Conservation (phyloP, 2,888 invertebrate species). For the Amiota mariae region DNA sequence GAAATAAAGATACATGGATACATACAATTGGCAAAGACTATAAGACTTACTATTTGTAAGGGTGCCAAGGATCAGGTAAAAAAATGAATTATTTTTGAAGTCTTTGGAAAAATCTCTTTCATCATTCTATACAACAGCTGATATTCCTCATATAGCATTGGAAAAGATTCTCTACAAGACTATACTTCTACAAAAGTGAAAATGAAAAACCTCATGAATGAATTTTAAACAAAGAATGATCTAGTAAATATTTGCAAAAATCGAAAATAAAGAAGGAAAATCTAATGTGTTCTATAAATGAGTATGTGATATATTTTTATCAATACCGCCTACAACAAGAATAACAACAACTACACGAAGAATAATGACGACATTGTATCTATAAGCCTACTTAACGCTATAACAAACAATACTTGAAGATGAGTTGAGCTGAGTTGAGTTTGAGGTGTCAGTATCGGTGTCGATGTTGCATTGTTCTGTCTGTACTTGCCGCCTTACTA, state of each 20-base stretch:
- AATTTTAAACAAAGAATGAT: constrained; percentile 47
- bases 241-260: constrained; percentile 36
- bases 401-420: background rate
- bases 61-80: constrained; percentile 32
- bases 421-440: too few relatives aligned
- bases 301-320: constrained; percentile 23
- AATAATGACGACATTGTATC: background rate
- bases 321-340: constrained; percentile 38
- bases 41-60: background rate
- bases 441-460: constrained; percentile 21
- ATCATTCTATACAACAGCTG: constrained; percentile 12
- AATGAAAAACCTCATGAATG: constrained; percentile 41
- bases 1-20: background rate
- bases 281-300: background rate
- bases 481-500: background rate
- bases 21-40: constrained; percentile 1
- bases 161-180: constrained; percentile 6
- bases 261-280: constrained; percentile 33
- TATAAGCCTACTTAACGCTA: constrained; percentile 27
- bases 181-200: background rate
- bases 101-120: background rate
- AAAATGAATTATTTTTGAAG: background rate
- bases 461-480: constrained; percentile 2
- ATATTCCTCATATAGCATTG: constrained; percentile 10
- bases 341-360: constrained; percentile 6